Conservation (phyloP, 37 sponge, comb jelly and placozoan species). For the Hexactinellida sp. region DNA sequence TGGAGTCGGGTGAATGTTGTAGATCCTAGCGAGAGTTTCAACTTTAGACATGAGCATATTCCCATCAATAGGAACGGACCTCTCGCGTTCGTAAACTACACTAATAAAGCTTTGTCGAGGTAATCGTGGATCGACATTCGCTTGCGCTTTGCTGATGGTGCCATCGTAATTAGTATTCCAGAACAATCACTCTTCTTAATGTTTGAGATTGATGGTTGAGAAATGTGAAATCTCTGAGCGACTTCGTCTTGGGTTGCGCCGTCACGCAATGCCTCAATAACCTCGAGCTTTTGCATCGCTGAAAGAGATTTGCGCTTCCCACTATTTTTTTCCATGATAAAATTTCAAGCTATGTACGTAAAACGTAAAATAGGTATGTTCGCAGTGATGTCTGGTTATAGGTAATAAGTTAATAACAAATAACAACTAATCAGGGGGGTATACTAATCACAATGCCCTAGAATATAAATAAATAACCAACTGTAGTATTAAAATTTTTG, state of each 20-base stretch:
- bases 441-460: too few species aligned
- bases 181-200: not conserved
- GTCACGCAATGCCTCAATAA: slow-evolving; percentile 10
- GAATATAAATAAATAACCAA: too few species aligned
- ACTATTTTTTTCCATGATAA: not conserved
- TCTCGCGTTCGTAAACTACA: slow-evolving; percentile 13
- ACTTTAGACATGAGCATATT: slow-evolving; percentile 2
- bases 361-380: too few species aligned
- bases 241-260: not conserved
- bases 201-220: slow-evolving; percentile 13
- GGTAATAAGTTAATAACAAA: too few species aligned
- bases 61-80: slow-evolving; percentile 12
- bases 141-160: slow-evolving; percentile 13
- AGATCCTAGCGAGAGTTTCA: not conserved
- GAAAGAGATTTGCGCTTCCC: not conserved
- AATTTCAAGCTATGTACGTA: too few species aligned
- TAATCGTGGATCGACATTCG: not conserved
- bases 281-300: not conserved
- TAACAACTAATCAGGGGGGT: too few species aligned
- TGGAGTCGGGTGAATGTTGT: slow-evolving; percentile 4
- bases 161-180: slow-evolving; percentile 9
- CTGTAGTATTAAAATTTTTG: too few species aligned
- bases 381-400: too few species aligned
- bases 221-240: slow-evolving; percentile 10
- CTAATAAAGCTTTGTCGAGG: slow-evolving; percentile 15